Base-by-base conservation (phyloP, 2,113 vertebrate genomes). In the Eudorcas thomsonii region DNA sequence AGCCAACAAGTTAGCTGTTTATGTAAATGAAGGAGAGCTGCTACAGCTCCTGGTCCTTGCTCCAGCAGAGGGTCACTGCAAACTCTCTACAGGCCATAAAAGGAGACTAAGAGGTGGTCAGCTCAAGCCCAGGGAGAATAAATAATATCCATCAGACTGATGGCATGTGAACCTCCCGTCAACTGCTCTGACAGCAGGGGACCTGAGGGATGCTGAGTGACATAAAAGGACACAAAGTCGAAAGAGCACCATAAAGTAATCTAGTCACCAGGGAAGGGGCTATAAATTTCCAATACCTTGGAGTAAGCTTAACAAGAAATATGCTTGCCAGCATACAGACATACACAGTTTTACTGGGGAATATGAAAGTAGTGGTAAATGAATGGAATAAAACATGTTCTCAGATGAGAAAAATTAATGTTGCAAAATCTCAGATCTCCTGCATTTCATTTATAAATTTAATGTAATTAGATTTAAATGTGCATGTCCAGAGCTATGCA, bases 221-320 rank as follows among this genome's bases (percentile, higher is more conserved):
- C 23, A 64, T 2, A 88, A 60, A 5, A 36, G 2, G 10, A 94
- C 64, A 84, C 52, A 36, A 55, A 64, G 50, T 71, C 6, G 7
- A 90, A 90, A 93, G 50, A 94, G 59, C 55, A 88, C 45, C 28
- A 12, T 33, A 85, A 43, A 88, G 59, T 48, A 62, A 89, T 60
- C 78, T 57, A 64, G 28, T 85, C 90, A 64, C 0, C 62, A 33
- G 26, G 57, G 54, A 94, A 64, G 23, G 19, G 52, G 25, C 89
- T 90, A 26, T 84, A 95, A 96, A 97, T 94, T 67, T 82, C 86
- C 88, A 93, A 85, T 64, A 36, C 91, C 52, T 77, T 78, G 2
- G 78, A 71, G 54, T 36, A 81, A 90, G 60, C 71, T 90, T 78
- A 92, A 25, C 43, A 88, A 93, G 86, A 96, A 88, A 64, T 81